A percentile compares a stretch with the other conserved stretches of the same genome.
Conservation (phyloP, 2,888 invertebrate species). For the Polymixis flavicincta region DNA sequence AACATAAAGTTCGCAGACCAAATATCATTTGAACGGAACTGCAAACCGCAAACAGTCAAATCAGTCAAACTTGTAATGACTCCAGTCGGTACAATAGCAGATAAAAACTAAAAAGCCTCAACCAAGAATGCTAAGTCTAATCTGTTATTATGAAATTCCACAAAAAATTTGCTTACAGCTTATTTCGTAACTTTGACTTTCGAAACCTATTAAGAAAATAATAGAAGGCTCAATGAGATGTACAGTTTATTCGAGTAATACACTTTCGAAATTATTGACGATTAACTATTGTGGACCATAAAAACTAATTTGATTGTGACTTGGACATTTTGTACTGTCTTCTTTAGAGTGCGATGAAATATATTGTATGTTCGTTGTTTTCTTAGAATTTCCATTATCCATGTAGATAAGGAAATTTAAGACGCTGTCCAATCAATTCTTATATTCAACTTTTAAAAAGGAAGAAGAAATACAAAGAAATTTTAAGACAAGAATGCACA, state of each 20-base stretch:
- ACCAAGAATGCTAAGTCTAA: conserved; percentile 42
- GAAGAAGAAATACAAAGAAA: neutral
- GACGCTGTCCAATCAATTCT: too few species aligned
- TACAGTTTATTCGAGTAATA: conserved; percentile 25
- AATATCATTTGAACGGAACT: conserved; percentile 25
- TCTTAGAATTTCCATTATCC: neutral
- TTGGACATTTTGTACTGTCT: neutral
- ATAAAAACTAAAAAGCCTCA: conserved; percentile 47
- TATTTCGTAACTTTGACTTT: conserved; percentile 44
- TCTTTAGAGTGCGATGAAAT: neutral
- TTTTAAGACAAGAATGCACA: neutral
- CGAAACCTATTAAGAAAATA: conserved; percentile 42
- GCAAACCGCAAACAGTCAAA: conserved; percentile 47
- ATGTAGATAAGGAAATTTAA: neutral
- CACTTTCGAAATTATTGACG: conserved; percentile 37
- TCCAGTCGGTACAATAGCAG: conserved; percentile 41
- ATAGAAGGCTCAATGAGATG: conserved; percentile 42
- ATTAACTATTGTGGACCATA: conserved; percentile 8
- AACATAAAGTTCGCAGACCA: conserved; percentile 31
- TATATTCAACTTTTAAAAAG: neutral
- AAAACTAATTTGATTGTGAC: conserved; percentile 6
- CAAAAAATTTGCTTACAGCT: conserved; percentile 42
- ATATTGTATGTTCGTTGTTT: neutral
- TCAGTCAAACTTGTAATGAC: conserved; percentile 30
- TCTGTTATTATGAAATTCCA: conserved; percentile 51